Evolutionary conservation across 1,140 invertebrate species (phyloP).

Genomic region (Theocolax elegans): DNA sequence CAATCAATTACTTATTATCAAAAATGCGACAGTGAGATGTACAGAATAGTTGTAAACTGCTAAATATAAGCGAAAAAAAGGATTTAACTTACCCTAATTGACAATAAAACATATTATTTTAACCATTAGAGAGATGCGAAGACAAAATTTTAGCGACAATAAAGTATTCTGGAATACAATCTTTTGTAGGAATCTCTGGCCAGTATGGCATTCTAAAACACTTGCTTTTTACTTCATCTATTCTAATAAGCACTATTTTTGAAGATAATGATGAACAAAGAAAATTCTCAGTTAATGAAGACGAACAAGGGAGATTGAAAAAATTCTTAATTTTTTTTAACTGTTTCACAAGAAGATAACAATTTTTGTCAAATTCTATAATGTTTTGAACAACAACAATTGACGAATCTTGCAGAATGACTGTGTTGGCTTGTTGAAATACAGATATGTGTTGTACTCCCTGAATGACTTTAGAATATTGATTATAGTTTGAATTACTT

Average conservation of each 20-base stretch:
- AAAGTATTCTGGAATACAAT: neutral
- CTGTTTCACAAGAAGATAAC: conserved; percentile 9
- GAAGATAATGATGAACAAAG: conserved; percentile 28
- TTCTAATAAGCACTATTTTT: neutral
- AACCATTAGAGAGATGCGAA: neutral
- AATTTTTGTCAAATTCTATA: neutral
- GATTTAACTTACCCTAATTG: too few relatives aligned
- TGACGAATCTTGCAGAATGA: conserved; percentile 1
- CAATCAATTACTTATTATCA: neutral
- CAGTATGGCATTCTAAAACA: conserved; percentile 41
- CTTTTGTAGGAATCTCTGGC: neutral
- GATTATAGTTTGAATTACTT: neutral
- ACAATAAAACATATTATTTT: neutral
- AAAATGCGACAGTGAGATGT: neutral
- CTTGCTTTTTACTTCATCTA: conserved; percentile 27
- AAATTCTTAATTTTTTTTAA: conserved; percentile 19
- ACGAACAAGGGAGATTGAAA: neutral
- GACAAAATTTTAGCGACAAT: neutral
- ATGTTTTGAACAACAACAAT: conserved; percentile 32
- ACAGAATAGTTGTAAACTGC: neutral
- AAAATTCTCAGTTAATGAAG: conserved; percentile 20
- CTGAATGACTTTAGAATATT: neutral
- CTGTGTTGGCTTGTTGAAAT: neutral
- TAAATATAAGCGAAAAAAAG: too few relatives aligned
- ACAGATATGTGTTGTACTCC: neutral